These are phyloP conservation scores for Blera fallax DNA, from an alignment of 2,888 invertebrate genomes.

Conservation along the genomic window DNA sequence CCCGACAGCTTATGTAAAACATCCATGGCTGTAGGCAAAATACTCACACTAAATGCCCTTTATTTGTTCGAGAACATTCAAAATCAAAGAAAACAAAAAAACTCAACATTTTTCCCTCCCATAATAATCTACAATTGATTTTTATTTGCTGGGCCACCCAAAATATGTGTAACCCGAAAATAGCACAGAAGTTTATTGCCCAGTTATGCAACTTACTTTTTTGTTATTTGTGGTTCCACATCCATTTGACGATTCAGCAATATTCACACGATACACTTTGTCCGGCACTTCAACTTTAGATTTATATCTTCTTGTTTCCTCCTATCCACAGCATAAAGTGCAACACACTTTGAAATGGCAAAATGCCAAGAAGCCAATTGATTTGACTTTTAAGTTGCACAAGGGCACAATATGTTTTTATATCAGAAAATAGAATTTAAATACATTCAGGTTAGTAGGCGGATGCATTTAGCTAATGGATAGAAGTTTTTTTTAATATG, in stretches of 20 bases:
- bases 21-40: too few species aligned
- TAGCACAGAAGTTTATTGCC: conserved; percentile 10
- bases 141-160: background rate
- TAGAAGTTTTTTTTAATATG: background rate
- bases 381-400: conserved; percentile 50
- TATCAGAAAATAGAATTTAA: conserved; percentile 47
- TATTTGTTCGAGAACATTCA: too few species aligned
- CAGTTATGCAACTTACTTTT: conserved; percentile 37
- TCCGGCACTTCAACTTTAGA: conserved; percentile 12
- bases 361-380: conserved; percentile 41
- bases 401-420: conserved; percentile 41
- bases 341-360: conserved; percentile 58
- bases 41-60: too few species aligned
- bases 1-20: too few species aligned
- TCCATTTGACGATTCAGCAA: background rate
- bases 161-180: background rate
- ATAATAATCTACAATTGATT: background rate
- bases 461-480: conserved; percentile 11
- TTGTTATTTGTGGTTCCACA: background rate
- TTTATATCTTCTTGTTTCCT: background rate
- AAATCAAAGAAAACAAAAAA: background rate
- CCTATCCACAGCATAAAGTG: conserved; percentile 24
- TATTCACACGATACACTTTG: conserved; percentile 30
- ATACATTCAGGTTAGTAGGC: conserved; percentile 67
- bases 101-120: background rate